Evolutionary conservation across 2,888 invertebrate species (phyloP), one percentile per base, ranked within the genome.

Genomic region (Gymnoscelis rufifasciata): DNA sequence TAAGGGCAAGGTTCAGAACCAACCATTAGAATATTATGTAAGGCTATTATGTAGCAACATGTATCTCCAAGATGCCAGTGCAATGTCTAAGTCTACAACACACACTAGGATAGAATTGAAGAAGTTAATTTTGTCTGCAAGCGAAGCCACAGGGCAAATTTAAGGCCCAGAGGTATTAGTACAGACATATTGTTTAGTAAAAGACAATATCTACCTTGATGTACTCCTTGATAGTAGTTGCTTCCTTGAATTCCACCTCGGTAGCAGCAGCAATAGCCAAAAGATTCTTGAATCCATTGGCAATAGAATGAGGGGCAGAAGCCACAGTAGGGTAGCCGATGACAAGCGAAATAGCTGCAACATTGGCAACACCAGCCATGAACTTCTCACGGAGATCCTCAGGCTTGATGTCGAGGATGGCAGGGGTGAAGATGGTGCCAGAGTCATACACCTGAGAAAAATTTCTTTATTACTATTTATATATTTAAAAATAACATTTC

Each of bases 231-330:
- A 98, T 94, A 69, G 95, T 95, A 39, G 92, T 90, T 35, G 98
- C 99, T 87, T 98, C 96, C 80, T 95, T 93, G 91, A 99, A 99
- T 54, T 95, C 94, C 57, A 98, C 93, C 53, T 99, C 98, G 44
- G 99, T 98, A 68, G 93, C 96, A 46, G 98, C 97, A 67, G 99
- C 99, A 71, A 99, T 90, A 58, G 99, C 97, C 90, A 99, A 90
- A 74, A 99, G 89, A 88, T 98, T 98, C 92, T 97, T 98, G 93
- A 99, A 97, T 57, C 98, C 99, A 73, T 98, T 97, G 86, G 95
- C 95, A 72, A 99, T 92, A 84, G 97, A 97, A 90, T 99, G 99
- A 47, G 99, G 98, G 35, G 93, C 98, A 40, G 99, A 99, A 31
- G 98, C 99, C 59, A 97, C 88, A 10, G 98, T 99, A 55, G 99